A percentile compares a stretch with the other conserved stretches of the same genome.
phyloP scores from a whole-genome alignment of 2,113 vertebrate species.

The Gymnocephalus cernua region DNA sequence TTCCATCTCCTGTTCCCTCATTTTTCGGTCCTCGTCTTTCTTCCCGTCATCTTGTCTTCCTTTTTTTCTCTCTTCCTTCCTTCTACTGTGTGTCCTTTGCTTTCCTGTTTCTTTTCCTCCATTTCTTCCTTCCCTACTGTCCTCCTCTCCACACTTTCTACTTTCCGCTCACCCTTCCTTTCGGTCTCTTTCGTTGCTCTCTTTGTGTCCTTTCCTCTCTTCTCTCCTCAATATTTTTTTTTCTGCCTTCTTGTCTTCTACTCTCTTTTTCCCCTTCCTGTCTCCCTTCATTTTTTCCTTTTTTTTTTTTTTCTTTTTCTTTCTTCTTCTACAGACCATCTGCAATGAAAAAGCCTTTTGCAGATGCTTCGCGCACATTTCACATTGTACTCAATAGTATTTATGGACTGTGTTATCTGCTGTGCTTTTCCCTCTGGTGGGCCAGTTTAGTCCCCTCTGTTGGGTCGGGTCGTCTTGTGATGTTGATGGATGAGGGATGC shows the following conservation, averaged over 20 bases:
- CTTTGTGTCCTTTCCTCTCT: background rate
- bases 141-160: too few relatives aligned
- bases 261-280: background rate
- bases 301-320: too few relatives aligned
- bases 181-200: too few relatives aligned
- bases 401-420: background rate
- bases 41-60: background rate
- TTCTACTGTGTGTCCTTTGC: background rate
- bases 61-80: background rate
- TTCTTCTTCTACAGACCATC: too few relatives aligned
- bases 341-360: background rate
- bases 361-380: background rate
- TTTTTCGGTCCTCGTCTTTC: background rate
- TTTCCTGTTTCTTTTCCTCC: background rate
- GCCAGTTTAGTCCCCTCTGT: background rate
- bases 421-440: background rate
- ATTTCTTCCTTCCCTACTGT: background rate
- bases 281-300: background rate
- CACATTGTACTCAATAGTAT: background rate
- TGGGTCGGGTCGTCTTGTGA: background rate
- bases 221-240: too few relatives aligned
- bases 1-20: background rate
- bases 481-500: constrained; percentile 26
- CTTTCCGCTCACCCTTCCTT: background rate
- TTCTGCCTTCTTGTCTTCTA: background rate